These are phyloP conservation scores for Anoncus sp. DNA, from an alignment of 2,888 invertebrate species.

Conservation along the genomic window DNA sequence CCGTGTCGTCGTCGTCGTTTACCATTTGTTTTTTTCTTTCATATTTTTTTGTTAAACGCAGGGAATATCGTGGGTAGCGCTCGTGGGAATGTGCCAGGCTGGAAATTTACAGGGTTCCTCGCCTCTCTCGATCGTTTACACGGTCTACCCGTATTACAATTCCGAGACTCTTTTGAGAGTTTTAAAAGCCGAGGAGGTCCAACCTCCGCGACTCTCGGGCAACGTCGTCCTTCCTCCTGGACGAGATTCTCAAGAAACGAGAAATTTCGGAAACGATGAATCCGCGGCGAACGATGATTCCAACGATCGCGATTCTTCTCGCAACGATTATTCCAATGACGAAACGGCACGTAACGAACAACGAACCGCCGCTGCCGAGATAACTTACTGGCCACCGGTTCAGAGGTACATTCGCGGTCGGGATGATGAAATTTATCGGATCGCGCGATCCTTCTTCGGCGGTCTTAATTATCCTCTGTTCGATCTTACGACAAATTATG, in stretches of 20 bases:
- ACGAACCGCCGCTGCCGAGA: constrained; percentile 43
- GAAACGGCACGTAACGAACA: constrained; percentile 34
- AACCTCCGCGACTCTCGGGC: constrained; percentile 23
- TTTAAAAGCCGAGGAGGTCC: constrained; percentile 62
- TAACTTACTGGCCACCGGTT: constrained; percentile 63
- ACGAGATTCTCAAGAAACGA: neutral
- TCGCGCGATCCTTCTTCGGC: too few relatives aligned
- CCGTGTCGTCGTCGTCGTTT: neutral
- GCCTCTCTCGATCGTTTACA: constrained; percentile 68
- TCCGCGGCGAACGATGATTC: constrained; percentile 1
- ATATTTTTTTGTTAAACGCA: constrained; percentile 43
- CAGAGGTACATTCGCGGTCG: constrained; percentile 43
- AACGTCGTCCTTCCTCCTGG: constrained; percentile 9
- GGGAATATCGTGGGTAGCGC: constrained; percentile 50
- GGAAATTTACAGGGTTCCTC: constrained; percentile 57
- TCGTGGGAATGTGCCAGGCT: constrained; percentile 54
- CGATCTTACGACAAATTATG: too few relatives aligned
- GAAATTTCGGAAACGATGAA: constrained; percentile 21
- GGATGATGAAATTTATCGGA: neutral
- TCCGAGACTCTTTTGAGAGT: constrained; percentile 65
- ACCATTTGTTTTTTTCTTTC: constrained; percentile 11
- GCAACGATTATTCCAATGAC: constrained; percentile 43
- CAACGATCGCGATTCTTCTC: constrained; percentile 24
- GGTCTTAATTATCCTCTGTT: too few relatives aligned
- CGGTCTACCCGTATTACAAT: constrained; percentile 68